Base-by-base conservation (phyloP, 2,888 invertebrate genomes). In the Epinotia ramella region DNA sequence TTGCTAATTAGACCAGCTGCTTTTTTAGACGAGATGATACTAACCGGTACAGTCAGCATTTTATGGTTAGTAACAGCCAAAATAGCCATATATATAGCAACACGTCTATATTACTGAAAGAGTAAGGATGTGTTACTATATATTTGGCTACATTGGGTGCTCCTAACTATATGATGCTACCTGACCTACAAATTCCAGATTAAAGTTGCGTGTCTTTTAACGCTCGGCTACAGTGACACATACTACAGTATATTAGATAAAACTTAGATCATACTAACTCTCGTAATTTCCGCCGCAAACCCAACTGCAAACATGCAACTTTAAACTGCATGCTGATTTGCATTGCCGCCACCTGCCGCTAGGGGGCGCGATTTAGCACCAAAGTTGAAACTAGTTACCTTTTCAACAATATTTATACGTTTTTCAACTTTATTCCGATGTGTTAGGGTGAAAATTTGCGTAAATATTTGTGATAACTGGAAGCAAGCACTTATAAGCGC, bases 281-380 rank as follows among this genome's bases (percentile, higher is more conserved):
- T 53, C 56, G 18, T 40, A 20, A 57, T 18, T 57, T 13, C 56
- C 57, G n/a, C 13, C 11, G 49, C 49, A 49, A 62, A 49, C 65
- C 44, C n/a, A 64, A 28, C 49, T 24, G 44, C 67, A 67, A 57
- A 68, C 68, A 59, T 68, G 68, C 68, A 68, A 68, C 57, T 68
- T 68, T 57, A 59, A 59, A 68, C 68, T 68, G 57, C 68, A 57
- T 16, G 67, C 57, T 57, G 40, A 68, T 57, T 57, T 56, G 57
- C 56, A 57, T 57, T 18, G 33, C 57, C 68, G 40, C 57, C 68
- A 59, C 57, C 68, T 59, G 68, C 40, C 33, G 57, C 57, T 40
- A 4, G 4, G 67, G 67, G 67, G 20, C 18, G 40, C 20, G 68
- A 68, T 59, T 57, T 57, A 68, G 20, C 68, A 44, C 57, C 68